phyloP scores from a whole-genome alignment of 2,888 invertebrate species.

The Endomychus coccineus region DNA sequence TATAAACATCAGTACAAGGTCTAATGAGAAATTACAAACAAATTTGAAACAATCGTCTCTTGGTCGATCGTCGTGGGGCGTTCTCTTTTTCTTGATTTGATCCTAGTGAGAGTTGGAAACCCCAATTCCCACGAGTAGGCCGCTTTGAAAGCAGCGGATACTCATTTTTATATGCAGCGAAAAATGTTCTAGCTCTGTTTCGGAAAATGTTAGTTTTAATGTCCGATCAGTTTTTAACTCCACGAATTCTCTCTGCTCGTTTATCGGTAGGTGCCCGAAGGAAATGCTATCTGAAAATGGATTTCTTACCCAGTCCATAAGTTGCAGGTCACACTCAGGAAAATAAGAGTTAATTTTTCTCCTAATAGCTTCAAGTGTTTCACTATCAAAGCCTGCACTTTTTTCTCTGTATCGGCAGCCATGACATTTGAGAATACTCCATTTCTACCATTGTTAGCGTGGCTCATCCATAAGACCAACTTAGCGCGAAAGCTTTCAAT shows the following conservation, averaged over 20 bases:
- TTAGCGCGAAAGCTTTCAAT: conserved; percentile 6
- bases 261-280: conserved; percentile 11
- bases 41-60: too few relatives aligned
- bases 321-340: conserved; percentile 13
- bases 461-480: conserved; percentile 3
- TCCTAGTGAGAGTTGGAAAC: too few relatives aligned
- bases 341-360: conserved; percentile 11
- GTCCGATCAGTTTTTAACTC: conserved; percentile 13
- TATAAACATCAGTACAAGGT: too few relatives aligned
- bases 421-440: conserved; percentile 11
- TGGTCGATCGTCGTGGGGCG: too few relatives aligned
- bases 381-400: conserved; percentile 17
- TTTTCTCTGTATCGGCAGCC: conserved; percentile 19
- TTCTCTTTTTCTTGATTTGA: too few relatives aligned
- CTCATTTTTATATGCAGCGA: conserved; percentile 12
- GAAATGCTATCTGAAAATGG: conserved; percentile 14
- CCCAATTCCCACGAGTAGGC: too few relatives aligned
- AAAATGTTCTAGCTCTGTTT: conserved; percentile 11
- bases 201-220: conserved; percentile 10
- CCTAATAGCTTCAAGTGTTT: conserved; percentile 14
- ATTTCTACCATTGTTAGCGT: conserved; percentile 3
- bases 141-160: conserved; percentile 9
- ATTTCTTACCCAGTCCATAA: conserved; percentile 15
- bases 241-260: conserved; percentile 9
- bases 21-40: too few relatives aligned